Percentiles rank a stretch among this genome's conserved stretches.
Conservation (phyloP, 1,140 invertebrate genomes). For the Drosophila micromelanica region DNA sequence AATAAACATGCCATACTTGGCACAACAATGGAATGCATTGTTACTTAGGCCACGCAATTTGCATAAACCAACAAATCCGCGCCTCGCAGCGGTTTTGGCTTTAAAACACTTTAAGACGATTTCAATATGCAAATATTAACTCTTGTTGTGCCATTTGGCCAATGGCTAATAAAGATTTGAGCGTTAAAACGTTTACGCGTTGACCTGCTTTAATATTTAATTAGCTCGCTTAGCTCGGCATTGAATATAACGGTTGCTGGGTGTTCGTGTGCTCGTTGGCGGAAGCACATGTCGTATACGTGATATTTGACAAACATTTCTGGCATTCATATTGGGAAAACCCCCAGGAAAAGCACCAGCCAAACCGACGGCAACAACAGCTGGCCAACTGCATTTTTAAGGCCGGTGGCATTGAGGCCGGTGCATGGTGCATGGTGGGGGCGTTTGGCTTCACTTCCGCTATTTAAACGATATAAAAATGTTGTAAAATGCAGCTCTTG, state of each 20-base stretch:
- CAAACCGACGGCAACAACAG: constrained; percentile 11
- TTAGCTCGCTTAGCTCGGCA: constrained; percentile 48
- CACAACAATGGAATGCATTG: constrained; percentile 1
- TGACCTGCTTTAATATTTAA: constrained; percentile 78
- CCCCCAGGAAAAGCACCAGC: constrained; percentile 21
- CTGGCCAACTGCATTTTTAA: constrained; percentile 54
- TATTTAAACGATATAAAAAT: constrained; percentile 58
- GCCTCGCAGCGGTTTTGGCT: background rate
- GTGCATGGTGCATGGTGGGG: background rate
- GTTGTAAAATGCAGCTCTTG: constrained; percentile 47
- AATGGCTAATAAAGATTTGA: constrained; percentile 58
- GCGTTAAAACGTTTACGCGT: constrained; percentile 52
- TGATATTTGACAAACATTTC: constrained; percentile 73
- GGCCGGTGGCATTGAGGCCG: background rate
- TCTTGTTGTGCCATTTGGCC: constrained; percentile 28
- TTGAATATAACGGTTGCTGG: constrained; percentile 32
- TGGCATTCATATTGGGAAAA: constrained; percentile 29
- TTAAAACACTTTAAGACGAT: constrained; percentile 27
- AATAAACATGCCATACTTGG: constrained; percentile 54
- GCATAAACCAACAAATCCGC: constrained; percentile 30
- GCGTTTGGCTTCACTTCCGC: constrained; percentile 39
- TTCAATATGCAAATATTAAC: constrained; percentile 43
- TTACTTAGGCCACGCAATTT: constrained; percentile 26
- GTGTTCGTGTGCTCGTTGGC: constrained; percentile 53
- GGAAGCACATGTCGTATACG: constrained; percentile 74